Conservation (phyloP, 2,888 invertebrate species). For the Artemia sinica region DNA sequence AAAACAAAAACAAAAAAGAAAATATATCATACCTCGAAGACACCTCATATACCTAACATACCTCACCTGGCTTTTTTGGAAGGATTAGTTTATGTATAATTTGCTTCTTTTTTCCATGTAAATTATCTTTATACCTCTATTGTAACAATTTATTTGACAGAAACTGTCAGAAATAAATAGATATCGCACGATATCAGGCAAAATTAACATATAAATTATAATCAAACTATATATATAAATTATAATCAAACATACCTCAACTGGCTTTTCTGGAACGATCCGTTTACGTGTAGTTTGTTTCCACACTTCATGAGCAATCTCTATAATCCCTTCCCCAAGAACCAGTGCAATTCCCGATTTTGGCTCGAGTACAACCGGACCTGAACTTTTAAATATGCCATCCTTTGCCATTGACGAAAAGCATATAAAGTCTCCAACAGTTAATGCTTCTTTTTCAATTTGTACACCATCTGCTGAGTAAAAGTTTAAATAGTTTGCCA, state of each 20-base stretch:
- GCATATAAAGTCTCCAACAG: not conserved
- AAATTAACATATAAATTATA: too few species aligned
- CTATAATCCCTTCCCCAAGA: not conserved
- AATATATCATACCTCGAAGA: too few species aligned
- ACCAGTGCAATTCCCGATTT: not conserved
- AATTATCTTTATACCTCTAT: too few species aligned
- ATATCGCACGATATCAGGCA: too few species aligned
- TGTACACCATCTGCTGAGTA: not conserved
- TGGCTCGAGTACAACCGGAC: not conserved
- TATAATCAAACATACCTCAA: not conserved
- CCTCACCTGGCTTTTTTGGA: too few species aligned
- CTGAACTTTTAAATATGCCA: not conserved
- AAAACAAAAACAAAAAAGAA: too few species aligned
- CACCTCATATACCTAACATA: too few species aligned
- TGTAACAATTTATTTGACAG: too few species aligned
- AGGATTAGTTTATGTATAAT: too few species aligned
- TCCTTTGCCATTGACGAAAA: not conserved
- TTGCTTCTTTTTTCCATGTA: too few species aligned
- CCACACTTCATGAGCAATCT: not conserved
- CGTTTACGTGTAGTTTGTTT: slow-evolving; percentile 1
- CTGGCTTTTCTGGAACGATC: not conserved
- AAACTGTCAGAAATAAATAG: too few species aligned
- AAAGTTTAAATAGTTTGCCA: not conserved
- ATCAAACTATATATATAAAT: too few species aligned
- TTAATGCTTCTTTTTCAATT: not conserved